Evolutionary conservation across 2,888 invertebrate genomes (phyloP).

Genomic region (Trissolcus japonicus): DNA sequence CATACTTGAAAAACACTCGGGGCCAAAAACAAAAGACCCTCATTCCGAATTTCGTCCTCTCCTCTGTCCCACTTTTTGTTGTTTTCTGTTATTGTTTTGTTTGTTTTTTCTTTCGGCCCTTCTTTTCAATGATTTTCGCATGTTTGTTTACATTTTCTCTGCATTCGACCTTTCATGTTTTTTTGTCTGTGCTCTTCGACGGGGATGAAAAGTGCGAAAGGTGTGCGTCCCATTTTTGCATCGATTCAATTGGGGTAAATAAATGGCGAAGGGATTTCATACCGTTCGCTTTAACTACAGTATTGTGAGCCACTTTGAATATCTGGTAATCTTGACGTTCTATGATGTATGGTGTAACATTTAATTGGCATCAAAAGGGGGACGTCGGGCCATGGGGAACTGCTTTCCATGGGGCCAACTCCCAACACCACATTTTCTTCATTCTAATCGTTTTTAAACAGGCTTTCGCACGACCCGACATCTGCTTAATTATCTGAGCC

Average conservation of each 20-base stretch:
- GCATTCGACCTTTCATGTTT: neutral
- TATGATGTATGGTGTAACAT: constrained; percentile 54
- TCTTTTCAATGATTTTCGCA: neutral
- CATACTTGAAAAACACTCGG: constrained; percentile 10
- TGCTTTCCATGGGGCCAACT: constrained; percentile 30
- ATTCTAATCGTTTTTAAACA: constrained; percentile 52
- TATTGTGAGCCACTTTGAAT: constrained; percentile 49
- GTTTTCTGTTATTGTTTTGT: constrained; percentile 1
- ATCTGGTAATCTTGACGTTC: constrained; percentile 50
- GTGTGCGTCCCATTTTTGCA: constrained; percentile 18
- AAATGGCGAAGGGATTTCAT: constrained; percentile 28
- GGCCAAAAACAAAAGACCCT: constrained; percentile 20
- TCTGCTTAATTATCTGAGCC: constrained; percentile 43
- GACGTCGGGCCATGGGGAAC: constrained; percentile 10
- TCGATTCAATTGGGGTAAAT: constrained; percentile 41
- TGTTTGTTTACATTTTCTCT: constrained; percentile 2
- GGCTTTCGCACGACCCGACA: constrained; percentile 42
- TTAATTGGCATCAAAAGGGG: constrained; percentile 52
- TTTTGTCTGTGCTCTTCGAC: neutral
- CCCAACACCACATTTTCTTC: constrained; percentile 44
- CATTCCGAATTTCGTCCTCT: neutral
- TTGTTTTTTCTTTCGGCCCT: neutral
- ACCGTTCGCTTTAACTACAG: constrained; percentile 48
- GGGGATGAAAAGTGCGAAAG: constrained; percentile 7
- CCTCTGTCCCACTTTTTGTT: constrained; percentile 2